A percentile compares a stretch with the other conserved stretches of the same genome.
These are phyloP conservation scores for Acheta domesticus DNA, from an alignment of 2,888 invertebrate genomes.

Conservation along the genomic window DNA sequence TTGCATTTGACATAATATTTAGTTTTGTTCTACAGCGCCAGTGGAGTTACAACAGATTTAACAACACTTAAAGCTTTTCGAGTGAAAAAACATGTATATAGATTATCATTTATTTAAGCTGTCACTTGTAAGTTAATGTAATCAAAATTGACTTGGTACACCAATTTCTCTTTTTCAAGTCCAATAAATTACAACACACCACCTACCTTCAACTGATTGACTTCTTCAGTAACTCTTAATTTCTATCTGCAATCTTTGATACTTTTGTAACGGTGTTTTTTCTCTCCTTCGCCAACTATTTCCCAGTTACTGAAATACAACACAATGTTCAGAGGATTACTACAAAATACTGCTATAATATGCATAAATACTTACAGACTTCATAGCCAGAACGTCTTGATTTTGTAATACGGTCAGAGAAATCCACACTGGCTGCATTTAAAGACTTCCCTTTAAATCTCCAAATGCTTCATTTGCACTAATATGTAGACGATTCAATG, in stretches of 20 bases:
- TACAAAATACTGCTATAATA: too few relatives aligned
- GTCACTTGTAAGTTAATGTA: too few relatives aligned
- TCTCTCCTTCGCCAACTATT: slow-evolving; percentile 68
- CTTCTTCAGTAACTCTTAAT: slow-evolving; percentile 81
- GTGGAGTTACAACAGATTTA: too few relatives aligned
- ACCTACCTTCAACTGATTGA: slow-evolving; percentile 40
- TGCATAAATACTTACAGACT: slow-evolving; percentile 40
- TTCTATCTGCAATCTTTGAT: slow-evolving; percentile 84
- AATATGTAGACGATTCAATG: slow-evolving; percentile 76
- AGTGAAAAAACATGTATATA: too few relatives aligned
- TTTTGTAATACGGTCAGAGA: slow-evolving; percentile 78
- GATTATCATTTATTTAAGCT: too few relatives aligned
- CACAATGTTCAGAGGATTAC: not conserved
- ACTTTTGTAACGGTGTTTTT: slow-evolving; percentile 78
- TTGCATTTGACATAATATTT: too few relatives aligned
- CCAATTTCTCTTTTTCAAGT: too few relatives aligned
- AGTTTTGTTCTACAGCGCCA: too few relatives aligned
- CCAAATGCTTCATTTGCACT: slow-evolving; percentile 76
- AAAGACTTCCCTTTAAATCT: slow-evolving; percentile 86
- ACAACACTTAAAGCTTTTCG: too few relatives aligned
- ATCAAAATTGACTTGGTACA: too few relatives aligned
- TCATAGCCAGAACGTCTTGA: slow-evolving; percentile 72
- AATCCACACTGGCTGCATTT: slow-evolving; percentile 70
- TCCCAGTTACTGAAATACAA: slow-evolving; percentile 64
- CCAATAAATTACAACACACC: too few relatives aligned